phyloP scores from a whole-genome alignment of 2,888 invertebrate species.

The Thysanoteuthis rhombus region DNA sequence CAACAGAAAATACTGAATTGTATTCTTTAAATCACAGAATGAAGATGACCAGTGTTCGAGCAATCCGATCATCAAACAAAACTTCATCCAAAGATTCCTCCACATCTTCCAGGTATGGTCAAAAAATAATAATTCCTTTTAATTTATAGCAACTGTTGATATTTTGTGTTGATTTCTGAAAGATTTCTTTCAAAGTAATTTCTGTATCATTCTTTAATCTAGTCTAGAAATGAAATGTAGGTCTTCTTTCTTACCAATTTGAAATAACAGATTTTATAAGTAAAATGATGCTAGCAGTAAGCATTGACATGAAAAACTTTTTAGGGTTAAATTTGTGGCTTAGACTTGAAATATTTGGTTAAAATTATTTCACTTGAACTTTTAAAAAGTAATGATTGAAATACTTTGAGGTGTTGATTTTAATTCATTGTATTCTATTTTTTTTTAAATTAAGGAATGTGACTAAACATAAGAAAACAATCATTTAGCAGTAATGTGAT shows the following conservation, averaged over 20 bases:
- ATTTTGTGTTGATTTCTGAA: background rate
- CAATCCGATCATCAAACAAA: slow-evolving; percentile 24
- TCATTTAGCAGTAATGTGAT: background rate
- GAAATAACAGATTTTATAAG: too few species aligned
- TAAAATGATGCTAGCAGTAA: too few species aligned
- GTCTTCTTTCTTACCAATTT: too few species aligned
- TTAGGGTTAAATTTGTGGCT: too few species aligned
- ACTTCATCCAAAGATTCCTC: slow-evolving; percentile 26
- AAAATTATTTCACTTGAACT: too few species aligned
- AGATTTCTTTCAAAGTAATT: too few species aligned
- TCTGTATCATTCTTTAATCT: too few species aligned
- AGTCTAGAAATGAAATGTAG: too few species aligned
- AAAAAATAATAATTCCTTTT: background rate
- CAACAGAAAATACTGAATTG: background rate
- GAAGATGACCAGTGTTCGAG: slow-evolving; percentile 29
- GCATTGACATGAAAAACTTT: too few species aligned
- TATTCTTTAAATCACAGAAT: slow-evolving; percentile 1
- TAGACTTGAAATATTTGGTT: too few species aligned
- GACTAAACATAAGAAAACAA: background rate
- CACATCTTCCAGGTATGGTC: slow-evolving; percentile 16
- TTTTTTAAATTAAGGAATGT: background rate
- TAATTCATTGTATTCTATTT: background rate
- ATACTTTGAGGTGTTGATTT: too few species aligned
- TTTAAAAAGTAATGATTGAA: too few species aligned
- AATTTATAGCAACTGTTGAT: background rate